phyloP scores from a whole-genome alignment of 2,888 invertebrate genomes.

The Ormyrus rosae region DNA sequence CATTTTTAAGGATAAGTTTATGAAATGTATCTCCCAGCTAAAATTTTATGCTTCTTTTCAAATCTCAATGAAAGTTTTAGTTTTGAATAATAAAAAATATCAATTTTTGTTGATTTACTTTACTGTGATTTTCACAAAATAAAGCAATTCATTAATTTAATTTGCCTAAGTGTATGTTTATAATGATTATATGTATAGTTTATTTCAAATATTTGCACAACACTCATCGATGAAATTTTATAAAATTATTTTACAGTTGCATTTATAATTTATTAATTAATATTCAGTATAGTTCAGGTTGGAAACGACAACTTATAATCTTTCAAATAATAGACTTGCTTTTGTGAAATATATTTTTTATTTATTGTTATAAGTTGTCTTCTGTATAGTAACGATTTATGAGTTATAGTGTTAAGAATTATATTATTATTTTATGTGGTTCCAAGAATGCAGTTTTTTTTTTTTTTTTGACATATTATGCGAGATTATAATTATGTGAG shows the following conservation, averaged over 20 bases:
- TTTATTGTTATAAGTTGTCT: constrained; percentile 54
- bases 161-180: neutral
- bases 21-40: too few relatives aligned
- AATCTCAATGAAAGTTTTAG: too few relatives aligned
- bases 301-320: constrained; percentile 8
- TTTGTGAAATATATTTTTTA: constrained; percentile 57
- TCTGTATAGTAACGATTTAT: constrained; percentile 52
- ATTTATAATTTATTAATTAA: constrained; percentile 48
- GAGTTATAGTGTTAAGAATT: constrained; percentile 20
- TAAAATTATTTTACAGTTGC: neutral
- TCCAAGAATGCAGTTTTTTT: constrained; percentile 7
- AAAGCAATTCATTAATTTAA: neutral
- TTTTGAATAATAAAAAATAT: neutral
- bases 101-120: neutral
- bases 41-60: too few relatives aligned
- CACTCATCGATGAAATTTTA: neutral
- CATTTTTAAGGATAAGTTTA: too few relatives aligned
- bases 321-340: constrained; percentile 33
- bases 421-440: constrained; percentile 9
- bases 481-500: neutral
- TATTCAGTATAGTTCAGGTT: neutral
- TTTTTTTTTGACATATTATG: neutral
- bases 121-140: constrained; percentile 23
- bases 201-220: neutral
- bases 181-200: constrained; percentile 4